Evolutionary conservation across 1,140 invertebrate genomes (phyloP).

Genomic region (Maconellicoccus hirsutus): DNA sequence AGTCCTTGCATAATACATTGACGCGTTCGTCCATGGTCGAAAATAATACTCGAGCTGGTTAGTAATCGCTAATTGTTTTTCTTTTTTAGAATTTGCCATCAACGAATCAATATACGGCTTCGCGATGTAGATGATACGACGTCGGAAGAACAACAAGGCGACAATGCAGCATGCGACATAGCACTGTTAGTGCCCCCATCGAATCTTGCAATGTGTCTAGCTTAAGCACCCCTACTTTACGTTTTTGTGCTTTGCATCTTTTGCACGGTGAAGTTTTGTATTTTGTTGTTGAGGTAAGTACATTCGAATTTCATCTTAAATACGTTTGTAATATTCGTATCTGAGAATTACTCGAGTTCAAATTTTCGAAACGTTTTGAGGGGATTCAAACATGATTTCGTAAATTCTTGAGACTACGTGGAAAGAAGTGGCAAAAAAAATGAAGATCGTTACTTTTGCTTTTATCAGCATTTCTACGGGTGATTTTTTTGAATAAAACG

Average conservation of each 20-base stretch:
- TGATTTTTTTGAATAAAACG: neutral
- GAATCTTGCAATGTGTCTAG: slow-evolving; percentile 15
- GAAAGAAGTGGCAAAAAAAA: too few species aligned
- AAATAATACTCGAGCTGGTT: too few species aligned
- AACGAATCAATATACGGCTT: neutral
- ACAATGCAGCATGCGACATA: slow-evolving; percentile 22
- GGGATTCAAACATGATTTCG: too few species aligned
- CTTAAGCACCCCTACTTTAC: slow-evolving; percentile 11
- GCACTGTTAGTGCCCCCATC: slow-evolving; percentile 16
- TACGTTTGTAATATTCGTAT: neutral
- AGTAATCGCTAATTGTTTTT: neutral
- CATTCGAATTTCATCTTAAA: too few species aligned
- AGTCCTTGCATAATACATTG: too few species aligned
- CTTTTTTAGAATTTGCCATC: neutral
- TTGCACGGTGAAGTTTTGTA: slow-evolving; percentile 37
- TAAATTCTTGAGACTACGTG: too few species aligned
- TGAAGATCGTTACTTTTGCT: neutral
- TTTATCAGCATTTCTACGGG: too few species aligned
- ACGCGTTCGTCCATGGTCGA: too few species aligned
- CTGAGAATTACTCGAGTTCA: neutral
- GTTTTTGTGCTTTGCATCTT: slow-evolving; percentile 36
- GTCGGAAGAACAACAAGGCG: slow-evolving; percentile 7
- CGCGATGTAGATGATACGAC: neutral
- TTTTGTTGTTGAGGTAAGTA: slow-evolving; percentile 38
- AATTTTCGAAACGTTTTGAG: too few species aligned